These are phyloP conservation scores for Melitaea cinxia DNA, from an alignment of 1,140 invertebrate species.

Conservation along the genomic window DNA sequence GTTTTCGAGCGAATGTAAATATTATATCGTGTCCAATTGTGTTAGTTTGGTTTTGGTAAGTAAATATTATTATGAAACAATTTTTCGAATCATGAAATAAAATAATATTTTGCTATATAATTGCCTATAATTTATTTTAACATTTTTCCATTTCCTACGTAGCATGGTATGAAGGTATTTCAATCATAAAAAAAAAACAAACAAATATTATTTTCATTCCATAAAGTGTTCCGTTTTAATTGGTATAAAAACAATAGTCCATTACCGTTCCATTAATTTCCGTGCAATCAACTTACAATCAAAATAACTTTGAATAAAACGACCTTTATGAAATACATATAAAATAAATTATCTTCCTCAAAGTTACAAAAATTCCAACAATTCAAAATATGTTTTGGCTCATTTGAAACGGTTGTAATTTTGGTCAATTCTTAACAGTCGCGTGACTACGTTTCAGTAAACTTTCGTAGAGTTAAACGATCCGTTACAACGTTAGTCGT, in stretches of 20 bases:
- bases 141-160: background rate
- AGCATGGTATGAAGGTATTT: constrained; percentile 1
- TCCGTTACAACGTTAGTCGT: constrained; percentile 11
- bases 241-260: constrained; percentile 11
- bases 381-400: constrained; percentile 11
- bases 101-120: constrained; percentile 18
- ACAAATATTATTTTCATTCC: constrained; percentile 13
- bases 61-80: background rate
- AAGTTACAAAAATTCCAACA: background rate
- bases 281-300: background rate
- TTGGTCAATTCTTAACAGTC: background rate
- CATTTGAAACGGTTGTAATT: background rate
- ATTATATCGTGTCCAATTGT: background rate
- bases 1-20: background rate
- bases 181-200: constrained; percentile 14
- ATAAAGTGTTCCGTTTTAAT: constrained; percentile 13
- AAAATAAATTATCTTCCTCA: background rate
- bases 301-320: background rate
- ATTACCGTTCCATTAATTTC: background rate
- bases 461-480: constrained; percentile 22
- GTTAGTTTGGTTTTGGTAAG: background rate
- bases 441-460: constrained; percentile 4
- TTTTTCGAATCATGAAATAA: background rate
- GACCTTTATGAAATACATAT: no score
- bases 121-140: constrained; percentile 18